A percentile compares a stretch with the other conserved stretches of the same genome.
Evolutionary conservation across 2,888 invertebrate species (phyloP).

Genomic region (Gymnocheta viridis): DNA sequence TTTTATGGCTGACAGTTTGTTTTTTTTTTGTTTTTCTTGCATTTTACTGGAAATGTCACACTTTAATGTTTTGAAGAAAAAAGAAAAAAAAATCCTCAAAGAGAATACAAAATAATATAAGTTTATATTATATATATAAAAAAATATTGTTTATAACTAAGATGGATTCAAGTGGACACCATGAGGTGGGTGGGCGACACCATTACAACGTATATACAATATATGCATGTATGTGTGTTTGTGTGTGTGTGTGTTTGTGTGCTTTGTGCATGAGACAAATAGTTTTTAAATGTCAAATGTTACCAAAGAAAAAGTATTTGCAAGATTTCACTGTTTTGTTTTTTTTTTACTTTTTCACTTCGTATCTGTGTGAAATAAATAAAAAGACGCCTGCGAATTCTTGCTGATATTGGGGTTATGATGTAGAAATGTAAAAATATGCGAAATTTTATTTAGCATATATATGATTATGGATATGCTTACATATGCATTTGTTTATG

Average conservation of each 20-base stretch:
- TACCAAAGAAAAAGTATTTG: background rate
- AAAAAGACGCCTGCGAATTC: background rate
- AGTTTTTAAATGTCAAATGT: slow-evolving; percentile 47
- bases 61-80: background rate
- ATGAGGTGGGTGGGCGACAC: background rate
- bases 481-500: background rate
- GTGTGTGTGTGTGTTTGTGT: too few species aligned
- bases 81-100: background rate
- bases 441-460: background rate
- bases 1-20: background rate
- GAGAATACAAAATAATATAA: background rate
- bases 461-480: background rate
- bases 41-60: slow-evolving; percentile 37
- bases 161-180: slow-evolving; percentile 2
- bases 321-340: background rate
- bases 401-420: background rate
- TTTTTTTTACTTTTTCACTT: background rate
- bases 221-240: too few species aligned
- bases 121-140: background rate
- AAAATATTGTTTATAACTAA: slow-evolving; percentile 10
- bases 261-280: too few species aligned
- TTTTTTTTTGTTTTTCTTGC: background rate
- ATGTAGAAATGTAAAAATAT: background rate
- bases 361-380: background rate
- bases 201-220: background rate